Conservation (phyloP, 2,888 invertebrate species). For the Heliothis peltigera region DNA sequence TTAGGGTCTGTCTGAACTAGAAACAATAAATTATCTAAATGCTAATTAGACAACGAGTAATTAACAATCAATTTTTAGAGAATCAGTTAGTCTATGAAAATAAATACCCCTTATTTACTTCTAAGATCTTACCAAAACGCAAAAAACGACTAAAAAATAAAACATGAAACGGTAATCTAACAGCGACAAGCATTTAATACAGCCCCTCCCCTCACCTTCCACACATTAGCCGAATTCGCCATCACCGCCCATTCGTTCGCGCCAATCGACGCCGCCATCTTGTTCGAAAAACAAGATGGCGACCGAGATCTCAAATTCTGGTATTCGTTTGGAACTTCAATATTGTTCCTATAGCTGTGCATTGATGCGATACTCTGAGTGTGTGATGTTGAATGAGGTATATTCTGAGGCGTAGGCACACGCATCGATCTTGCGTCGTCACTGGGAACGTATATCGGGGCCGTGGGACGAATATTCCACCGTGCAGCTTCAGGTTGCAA, state of each 20-base stretch:
- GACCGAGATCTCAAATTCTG: slow-evolving; percentile 87
- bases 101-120: slow-evolving; percentile 15
- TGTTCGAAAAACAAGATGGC: slow-evolving; percentile 89
- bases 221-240: slow-evolving; percentile 83
- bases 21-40: too few relatives aligned
- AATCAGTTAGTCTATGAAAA: too few relatives aligned
- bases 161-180: slow-evolving; percentile 72
- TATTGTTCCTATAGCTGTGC: slow-evolving; percentile 88
- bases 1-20: too few relatives aligned
- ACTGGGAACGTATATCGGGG: slow-evolving; percentile 86
- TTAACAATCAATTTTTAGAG: too few relatives aligned
- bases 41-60: too few relatives aligned
- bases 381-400: slow-evolving; percentile 86
- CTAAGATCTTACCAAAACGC: slow-evolving; percentile 84
- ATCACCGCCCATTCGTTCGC: slow-evolving; percentile 87
- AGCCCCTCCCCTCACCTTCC: slow-evolving; percentile 90
- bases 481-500: slow-evolving; percentile 84
- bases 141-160: slow-evolving; percentile 38
- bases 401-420: slow-evolving; percentile 82
- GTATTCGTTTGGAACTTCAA: slow-evolving; percentile 87
- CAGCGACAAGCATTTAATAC: slow-evolving; percentile 73
- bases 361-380: slow-evolving; percentile 88
- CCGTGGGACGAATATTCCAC: slow-evolving; percentile 87
- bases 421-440: slow-evolving; percentile 81
- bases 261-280: slow-evolving; percentile 87